Conservation (phyloP, 2,797 vertebrate species). For the Protosalanx chinensis region DNA sequence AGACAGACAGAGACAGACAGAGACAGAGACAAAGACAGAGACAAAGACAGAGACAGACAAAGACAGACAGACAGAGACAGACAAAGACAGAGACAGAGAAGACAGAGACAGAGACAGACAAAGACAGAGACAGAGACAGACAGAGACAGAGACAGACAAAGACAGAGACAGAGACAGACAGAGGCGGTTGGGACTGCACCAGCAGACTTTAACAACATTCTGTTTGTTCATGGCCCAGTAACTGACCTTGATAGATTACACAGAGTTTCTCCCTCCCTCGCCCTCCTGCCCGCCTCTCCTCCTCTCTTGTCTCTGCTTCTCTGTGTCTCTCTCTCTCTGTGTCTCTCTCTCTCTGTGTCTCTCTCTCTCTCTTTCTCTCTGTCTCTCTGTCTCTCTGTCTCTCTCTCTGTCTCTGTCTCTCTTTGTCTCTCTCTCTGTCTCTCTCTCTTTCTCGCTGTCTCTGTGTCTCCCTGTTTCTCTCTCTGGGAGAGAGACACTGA, state of each 20-base stretch:
- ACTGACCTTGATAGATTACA: conserved; percentile 80
- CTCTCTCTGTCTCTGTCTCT: too few relatives aligned
- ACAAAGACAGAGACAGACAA: not conserved
- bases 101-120: too few relatives aligned
- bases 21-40: conserved; percentile 16
- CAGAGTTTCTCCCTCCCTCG: conserved; percentile 57
- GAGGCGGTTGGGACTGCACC: conserved; percentile 49
- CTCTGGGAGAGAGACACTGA: not conserved
- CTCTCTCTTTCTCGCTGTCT: too few relatives aligned
- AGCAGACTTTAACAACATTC: conserved; percentile 62
- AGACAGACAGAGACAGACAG: not conserved
- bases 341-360: too few relatives aligned
- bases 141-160: not conserved
- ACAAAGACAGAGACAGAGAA: too few relatives aligned
- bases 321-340: not conserved
- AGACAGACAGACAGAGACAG: not conserved
- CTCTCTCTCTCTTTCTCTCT: too few relatives aligned
- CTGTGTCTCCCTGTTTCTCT: too few relatives aligned
- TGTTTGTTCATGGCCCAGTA: conserved; percentile 68
- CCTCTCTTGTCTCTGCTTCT: not conserved
- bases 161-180: too few relatives aligned
- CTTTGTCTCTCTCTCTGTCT: too few relatives aligned
- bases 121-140: conserved; percentile 12
- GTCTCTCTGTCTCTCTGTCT: too few relatives aligned
- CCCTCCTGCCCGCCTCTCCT: not conserved